Conservation (phyloP, 92 coral and sea anemone species). For the Palythoa caribaeorum region DNA sequence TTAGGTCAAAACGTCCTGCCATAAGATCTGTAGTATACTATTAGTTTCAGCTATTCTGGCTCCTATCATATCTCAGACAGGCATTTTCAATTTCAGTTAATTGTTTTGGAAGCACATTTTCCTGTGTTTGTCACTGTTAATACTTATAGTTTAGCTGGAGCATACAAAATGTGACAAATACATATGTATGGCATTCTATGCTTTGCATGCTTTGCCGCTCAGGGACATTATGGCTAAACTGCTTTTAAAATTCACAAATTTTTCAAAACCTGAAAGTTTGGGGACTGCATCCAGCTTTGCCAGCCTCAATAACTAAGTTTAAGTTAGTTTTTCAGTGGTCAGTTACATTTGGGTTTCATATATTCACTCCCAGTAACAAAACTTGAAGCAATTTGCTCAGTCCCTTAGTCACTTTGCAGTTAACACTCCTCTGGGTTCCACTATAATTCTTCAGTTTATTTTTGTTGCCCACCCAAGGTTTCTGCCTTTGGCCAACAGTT, state of each 20-base stretch:
- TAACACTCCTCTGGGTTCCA: conserved; percentile 4
- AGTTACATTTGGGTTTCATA: conserved; percentile 5
- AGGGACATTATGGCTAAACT: conserved; percentile 14
- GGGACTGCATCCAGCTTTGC: conserved; percentile 12
- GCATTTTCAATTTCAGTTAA: conserved; percentile 16
- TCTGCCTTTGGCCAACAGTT: conserved; percentile 17
- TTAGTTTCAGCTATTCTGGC: conserved; percentile 30
- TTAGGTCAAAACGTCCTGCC: conserved; percentile 20
- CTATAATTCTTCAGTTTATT: conserved; percentile 3
- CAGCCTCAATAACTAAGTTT: background rate
- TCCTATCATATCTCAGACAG: conserved; percentile 18
- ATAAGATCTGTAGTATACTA: conserved; percentile 20
- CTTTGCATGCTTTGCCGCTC: background rate
- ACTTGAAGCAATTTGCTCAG: conserved; percentile 19
- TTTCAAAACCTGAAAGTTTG: conserved; percentile 11
- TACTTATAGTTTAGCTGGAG: too few species aligned
- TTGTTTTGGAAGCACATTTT: conserved; percentile 28
- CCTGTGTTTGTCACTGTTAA: background rate
- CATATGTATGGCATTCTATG: conserved; percentile 18
- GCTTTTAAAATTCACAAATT: conserved; percentile 16
- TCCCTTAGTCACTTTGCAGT: conserved; percentile 3
- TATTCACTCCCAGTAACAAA: conserved; percentile 15
- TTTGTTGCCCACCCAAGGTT: conserved; percentile 31
- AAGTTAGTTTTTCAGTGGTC: conserved; percentile 16
- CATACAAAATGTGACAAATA: conserved; percentile 7